Evolutionary conservation across 64 coral and sea anemone genomes (phyloP).

Genomic region (Stichodactyla helianthus): DNA sequence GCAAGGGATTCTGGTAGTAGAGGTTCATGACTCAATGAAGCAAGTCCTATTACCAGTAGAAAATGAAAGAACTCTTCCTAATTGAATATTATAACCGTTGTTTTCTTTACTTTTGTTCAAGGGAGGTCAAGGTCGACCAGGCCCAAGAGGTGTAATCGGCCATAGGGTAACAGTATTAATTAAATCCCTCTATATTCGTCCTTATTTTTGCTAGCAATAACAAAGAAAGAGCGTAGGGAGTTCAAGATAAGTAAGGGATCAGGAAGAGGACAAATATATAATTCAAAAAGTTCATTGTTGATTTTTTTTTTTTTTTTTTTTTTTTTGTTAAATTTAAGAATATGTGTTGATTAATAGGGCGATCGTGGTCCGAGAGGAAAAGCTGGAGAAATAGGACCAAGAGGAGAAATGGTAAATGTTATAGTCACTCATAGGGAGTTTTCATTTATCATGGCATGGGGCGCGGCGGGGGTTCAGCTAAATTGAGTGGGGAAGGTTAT

Average conservation of each 20-base stretch:
- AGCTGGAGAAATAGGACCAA: slow-evolving; percentile 24
- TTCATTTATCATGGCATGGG: too few species aligned
- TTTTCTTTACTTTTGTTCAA: not conserved
- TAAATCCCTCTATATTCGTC: not conserved
- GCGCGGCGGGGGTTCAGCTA: too few species aligned
- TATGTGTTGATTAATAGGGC: slow-evolving; percentile 13
- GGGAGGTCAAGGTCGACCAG: slow-evolving; percentile 51
- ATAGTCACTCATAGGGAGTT: not conserved
- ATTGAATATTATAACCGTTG: not conserved
- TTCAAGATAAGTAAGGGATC: too few species aligned
- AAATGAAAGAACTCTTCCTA: not conserved
- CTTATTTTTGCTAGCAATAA: too few species aligned
- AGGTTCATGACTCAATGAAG: too few species aligned
- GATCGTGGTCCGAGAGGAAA: slow-evolving; percentile 46
- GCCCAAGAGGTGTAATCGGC: slow-evolving; percentile 47
- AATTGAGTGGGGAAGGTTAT: too few species aligned
- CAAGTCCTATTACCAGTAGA: too few species aligned
- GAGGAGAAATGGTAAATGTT: slow-evolving; percentile 39
- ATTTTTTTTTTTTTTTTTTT: not conserved
- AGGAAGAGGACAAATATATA: too few species aligned
- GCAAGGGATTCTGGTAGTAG: too few species aligned
- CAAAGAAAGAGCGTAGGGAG: too few species aligned
- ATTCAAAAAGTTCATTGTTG: not conserved
- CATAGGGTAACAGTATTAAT: slow-evolving; percentile 11
- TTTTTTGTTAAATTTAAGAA: too few species aligned